A percentile compares a stretch with the other conserved stretches of the same genome.
Conservation (phyloP, 2,888 invertebrate genomes). For the Hemaris fuciformis region DNA sequence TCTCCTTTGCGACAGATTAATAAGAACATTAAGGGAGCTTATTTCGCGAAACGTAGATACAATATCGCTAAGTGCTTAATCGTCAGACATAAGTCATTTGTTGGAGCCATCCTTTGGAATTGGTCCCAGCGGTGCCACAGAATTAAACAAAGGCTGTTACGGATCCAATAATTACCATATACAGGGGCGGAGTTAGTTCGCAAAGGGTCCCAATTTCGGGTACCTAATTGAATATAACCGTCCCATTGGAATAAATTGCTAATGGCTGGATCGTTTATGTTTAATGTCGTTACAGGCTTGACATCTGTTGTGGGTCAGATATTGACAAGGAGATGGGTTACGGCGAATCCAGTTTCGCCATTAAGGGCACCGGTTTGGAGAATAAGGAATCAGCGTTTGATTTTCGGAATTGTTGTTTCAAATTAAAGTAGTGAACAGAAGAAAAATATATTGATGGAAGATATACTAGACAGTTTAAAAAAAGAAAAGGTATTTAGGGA, state of each 20-base stretch:
- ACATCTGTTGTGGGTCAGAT: background rate
- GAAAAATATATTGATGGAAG: too few species aligned
- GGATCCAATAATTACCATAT: conserved; percentile 41
- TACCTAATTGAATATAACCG: conserved; percentile 5
- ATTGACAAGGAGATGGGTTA: background rate
- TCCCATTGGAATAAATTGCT: background rate
- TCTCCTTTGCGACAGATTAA: background rate
- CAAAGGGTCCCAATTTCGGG: conserved; percentile 13
- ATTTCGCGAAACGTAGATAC: background rate
- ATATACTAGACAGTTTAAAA: too few species aligned
- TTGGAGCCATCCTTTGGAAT: conserved; percentile 37
- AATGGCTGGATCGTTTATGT: background rate
- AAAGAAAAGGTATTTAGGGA: too few species aligned
- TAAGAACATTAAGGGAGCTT: conserved; percentile 15
- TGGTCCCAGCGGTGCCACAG: conserved; percentile 30
- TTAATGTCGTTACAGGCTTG: background rate
- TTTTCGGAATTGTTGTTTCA: too few species aligned
- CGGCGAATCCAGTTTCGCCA: too few species aligned
- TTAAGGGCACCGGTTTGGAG: too few species aligned
- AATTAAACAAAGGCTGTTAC: conserved; percentile 33
- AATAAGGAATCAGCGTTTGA: too few species aligned
- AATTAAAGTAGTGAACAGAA: too few species aligned
- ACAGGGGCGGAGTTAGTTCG: conserved; percentile 2
- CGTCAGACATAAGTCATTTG: conserved; percentile 24
- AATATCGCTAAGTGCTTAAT: conserved; percentile 27